phyloP scores from a whole-genome alignment of 1,140 invertebrate species.

The Saccostrea echinata region DNA sequence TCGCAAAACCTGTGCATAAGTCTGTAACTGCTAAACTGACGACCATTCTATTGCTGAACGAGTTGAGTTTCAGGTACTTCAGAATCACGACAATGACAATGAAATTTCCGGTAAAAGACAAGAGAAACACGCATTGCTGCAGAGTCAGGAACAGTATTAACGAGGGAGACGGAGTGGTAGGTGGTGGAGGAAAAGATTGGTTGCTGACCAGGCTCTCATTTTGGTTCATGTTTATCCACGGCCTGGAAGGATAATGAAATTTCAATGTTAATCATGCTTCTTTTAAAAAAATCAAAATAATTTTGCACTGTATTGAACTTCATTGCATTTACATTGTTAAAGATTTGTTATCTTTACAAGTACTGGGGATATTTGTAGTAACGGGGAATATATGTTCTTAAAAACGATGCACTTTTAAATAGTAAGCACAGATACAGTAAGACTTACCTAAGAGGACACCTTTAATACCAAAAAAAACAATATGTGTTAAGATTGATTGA shows the following conservation, averaged over 20 bases:
- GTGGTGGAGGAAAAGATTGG: background rate
- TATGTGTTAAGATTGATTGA: too few relatives aligned
- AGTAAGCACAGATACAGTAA: too few relatives aligned
- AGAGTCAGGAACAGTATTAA: conserved; percentile 52
- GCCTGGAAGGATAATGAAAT: background rate
- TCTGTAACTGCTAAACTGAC: conserved; percentile 60
- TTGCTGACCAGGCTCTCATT: background rate
- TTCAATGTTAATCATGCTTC: background rate
- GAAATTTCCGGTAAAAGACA: conserved; percentile 55
- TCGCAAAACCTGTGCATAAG: conserved; percentile 52
- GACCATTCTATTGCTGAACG: conserved; percentile 58
- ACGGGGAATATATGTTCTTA: too few relatives aligned
- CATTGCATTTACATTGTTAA: too few relatives aligned
- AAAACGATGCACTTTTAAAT: too few relatives aligned
- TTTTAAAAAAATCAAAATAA: background rate
- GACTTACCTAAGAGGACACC: too few relatives aligned
- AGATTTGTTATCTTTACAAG: too few relatives aligned
- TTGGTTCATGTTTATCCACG: background rate
- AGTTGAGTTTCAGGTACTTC: conserved; percentile 50
- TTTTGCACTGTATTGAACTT: too few relatives aligned
- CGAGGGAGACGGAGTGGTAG: conserved; percentile 1
- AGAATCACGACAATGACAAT: conserved; percentile 58
- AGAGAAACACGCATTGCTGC: conserved; percentile 55
- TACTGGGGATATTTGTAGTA: too few relatives aligned
- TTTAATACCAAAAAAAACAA: too few relatives aligned